A percentile compares a stretch with the other conserved stretches of the same genome.
Evolutionary conservation across 1,140 invertebrate species (phyloP).

Genomic region (Acromyrmex charruanus): DNA sequence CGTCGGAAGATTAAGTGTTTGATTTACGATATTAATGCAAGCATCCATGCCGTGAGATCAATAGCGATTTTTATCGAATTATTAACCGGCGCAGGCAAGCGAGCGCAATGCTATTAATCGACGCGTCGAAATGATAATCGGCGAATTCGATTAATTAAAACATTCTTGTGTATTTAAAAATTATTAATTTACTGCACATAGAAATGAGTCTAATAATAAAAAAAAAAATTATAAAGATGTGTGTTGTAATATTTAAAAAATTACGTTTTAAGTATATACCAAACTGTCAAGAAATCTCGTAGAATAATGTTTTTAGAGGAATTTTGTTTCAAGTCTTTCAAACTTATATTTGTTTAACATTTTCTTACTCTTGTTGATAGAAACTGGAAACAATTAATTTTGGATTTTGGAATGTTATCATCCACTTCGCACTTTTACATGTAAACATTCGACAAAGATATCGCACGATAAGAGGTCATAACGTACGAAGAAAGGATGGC

Average conservation of each 20-base stretch:
- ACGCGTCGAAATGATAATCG: conserved; percentile 47
- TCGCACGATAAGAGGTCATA: conserved; percentile 23
- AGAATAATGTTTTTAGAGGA: background rate
- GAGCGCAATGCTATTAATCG: conserved; percentile 39
- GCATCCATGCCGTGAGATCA: conserved; percentile 35
- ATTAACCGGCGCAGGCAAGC: conserved; percentile 18
- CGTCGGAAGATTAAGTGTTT: conserved; percentile 38
- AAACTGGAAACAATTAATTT: background rate
- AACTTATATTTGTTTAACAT: background rate
- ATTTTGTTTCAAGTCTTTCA: background rate
- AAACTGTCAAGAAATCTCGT: background rate
- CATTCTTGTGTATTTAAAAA: background rate
- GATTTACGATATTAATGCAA: conserved; percentile 58
- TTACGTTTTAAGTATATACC: background rate
- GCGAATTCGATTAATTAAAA: conserved; percentile 40
- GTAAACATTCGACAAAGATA: conserved; percentile 25
- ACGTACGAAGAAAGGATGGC: conserved; percentile 37
- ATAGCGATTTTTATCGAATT: conserved; percentile 60
- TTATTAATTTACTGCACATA: background rate
- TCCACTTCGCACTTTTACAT: background rate
- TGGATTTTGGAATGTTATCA: background rate
- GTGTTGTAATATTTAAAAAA: background rate
- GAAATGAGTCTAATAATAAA: background rate
- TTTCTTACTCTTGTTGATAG: background rate
- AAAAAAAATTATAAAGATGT: background rate